Evolutionary conservation across 2,113 vertebrate species (phyloP).

Genomic region (Bombycilla garrulus): DNA sequence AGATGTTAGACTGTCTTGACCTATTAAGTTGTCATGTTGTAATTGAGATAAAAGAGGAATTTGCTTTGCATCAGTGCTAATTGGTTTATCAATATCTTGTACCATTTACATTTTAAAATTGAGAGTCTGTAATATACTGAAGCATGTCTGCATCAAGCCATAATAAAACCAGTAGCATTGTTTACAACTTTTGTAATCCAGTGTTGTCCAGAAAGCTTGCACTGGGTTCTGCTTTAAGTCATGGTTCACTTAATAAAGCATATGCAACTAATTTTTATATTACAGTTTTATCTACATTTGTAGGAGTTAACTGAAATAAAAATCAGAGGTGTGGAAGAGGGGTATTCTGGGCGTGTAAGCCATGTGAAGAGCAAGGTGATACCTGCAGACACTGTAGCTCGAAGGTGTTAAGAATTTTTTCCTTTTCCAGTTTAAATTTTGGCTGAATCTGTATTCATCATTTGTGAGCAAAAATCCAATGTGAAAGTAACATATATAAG

Average conservation of each 20-base stretch:
- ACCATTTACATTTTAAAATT: slow-evolving; percentile 85
- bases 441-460: not conserved
- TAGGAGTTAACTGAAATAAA: slow-evolving; percentile 17
- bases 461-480: not conserved
- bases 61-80: slow-evolving; percentile 86
- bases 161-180: slow-evolving; percentile 64
- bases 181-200: slow-evolving; percentile 40
- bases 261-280: slow-evolving; percentile 31
- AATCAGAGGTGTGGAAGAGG: slow-evolving; percentile 1
- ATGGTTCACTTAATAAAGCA: slow-evolving; percentile 48
- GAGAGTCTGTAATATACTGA: slow-evolving; percentile 72
- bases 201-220: slow-evolving; percentile 21
- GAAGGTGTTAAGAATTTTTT: not conserved
- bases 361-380: slow-evolving; percentile 2
- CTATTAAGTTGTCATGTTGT: slow-evolving; percentile 87
- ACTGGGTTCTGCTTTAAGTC: slow-evolving; percentile 34
- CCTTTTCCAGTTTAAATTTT: not conserved
- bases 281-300: slow-evolving; percentile 29
- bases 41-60: slow-evolving; percentile 89
- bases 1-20: slow-evolving; percentile 86
- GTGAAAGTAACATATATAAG: not conserved
- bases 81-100: slow-evolving; percentile 86
- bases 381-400: not conserved
- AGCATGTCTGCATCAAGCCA: slow-evolving; percentile 64
- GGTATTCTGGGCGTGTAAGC: not conserved